Conservation (phyloP, 2,113 vertebrate species). For the Bolborhynchus lineola region DNA sequence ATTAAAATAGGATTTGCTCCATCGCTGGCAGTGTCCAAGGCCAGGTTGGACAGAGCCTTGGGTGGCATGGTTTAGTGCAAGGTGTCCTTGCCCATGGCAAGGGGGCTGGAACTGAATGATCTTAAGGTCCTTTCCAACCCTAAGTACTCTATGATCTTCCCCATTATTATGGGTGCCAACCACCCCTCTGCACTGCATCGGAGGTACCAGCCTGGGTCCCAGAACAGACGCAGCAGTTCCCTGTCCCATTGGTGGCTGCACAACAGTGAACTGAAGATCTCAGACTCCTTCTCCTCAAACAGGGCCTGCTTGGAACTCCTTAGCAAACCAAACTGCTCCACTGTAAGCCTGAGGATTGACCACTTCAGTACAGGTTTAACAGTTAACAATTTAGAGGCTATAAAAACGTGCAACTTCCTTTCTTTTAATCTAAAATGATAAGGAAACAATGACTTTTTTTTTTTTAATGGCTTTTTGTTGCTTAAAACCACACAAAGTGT, state of each 20-base stretch:
- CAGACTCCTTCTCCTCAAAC: neutral
- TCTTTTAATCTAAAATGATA: slow-evolving; percentile 25
- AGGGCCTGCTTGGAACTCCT: neutral
- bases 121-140: too few species aligned
- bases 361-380: neutral
- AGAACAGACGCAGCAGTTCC: neutral
- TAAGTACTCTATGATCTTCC: accelerated
- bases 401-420: slow-evolving; percentile 46
- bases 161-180: neutral
- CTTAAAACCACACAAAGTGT: neutral
- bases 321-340: neutral
- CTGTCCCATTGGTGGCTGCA: neutral
- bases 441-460: neutral
- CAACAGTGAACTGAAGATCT: neutral
- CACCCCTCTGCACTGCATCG: neutral
- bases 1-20: neutral
- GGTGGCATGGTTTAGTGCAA: too few species aligned
- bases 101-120: too few species aligned
- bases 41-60: too few species aligned
- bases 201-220: neutral
- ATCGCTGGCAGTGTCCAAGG: too few species aligned
- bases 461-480: neutral
- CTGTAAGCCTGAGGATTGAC: neutral
- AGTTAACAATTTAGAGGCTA: slow-evolving; percentile 32
- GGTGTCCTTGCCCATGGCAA: too few species aligned